phyloP scores from a whole-genome alignment of 1,140 invertebrate genomes.

The Brachystomella parvula region DNA sequence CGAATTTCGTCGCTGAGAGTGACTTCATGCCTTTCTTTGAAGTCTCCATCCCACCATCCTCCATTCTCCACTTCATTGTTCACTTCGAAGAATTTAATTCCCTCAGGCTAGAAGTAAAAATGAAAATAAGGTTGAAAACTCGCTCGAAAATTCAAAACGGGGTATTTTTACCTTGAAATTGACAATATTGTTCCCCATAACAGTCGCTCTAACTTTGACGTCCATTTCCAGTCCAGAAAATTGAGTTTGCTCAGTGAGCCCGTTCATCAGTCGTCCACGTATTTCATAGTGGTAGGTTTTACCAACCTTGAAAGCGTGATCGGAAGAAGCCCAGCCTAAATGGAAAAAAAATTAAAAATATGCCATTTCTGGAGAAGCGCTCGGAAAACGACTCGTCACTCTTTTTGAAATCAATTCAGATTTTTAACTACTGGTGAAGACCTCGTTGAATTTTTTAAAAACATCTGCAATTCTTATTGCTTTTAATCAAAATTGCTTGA shows the following conservation, averaged over 20 bases:
- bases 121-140: conserved; percentile 1
- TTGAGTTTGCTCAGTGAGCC: conserved; percentile 20
- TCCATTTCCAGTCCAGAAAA: conserved; percentile 27
- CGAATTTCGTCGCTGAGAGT: conserved; percentile 12
- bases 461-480: not conserved
- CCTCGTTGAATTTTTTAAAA: not conserved
- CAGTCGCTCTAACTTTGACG: conserved; percentile 17
- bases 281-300: conserved; percentile 25
- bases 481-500: not conserved
- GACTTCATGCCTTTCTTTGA: conserved; percentile 4
- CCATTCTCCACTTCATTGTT: conserved; percentile 22
- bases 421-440: not conserved
- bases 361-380: not conserved
- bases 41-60: conserved; percentile 24
- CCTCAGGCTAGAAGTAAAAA: conserved; percentile 20
- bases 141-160: not conserved
- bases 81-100: conserved; percentile 24
- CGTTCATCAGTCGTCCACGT: conserved; percentile 27
- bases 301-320: conserved; percentile 24
- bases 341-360: conserved; percentile 11
- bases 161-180: conserved; percentile 26
- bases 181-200: conserved; percentile 3
- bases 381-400: not conserved
- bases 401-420: not conserved
- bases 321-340: conserved; percentile 31